phyloP scores from a whole-genome alignment of 2,797 vertebrate species.

The Lagothrix lagotricha region DNA sequence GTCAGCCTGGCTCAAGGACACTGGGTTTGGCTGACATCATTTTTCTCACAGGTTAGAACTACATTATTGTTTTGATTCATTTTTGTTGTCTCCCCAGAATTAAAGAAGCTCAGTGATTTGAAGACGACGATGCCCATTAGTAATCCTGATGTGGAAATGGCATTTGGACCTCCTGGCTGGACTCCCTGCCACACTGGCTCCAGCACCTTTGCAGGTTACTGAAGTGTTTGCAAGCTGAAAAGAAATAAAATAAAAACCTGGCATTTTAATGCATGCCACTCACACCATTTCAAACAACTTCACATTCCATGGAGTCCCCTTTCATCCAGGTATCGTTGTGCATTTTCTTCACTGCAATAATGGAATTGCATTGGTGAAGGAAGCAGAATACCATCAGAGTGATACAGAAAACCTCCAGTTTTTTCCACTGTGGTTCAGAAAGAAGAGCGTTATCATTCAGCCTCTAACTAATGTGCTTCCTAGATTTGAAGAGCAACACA shows the following conservation, averaged over 20 bases:
- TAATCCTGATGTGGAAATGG: neutral
- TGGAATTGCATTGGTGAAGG: neutral
- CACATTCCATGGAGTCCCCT: neutral
- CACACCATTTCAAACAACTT: neutral
- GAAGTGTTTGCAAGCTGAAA: rapidly evolving
- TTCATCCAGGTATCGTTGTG: neutral
- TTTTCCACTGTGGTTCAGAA: neutral
- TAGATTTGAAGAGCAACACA: neutral
- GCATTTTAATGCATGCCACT: neutral
- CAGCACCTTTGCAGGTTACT: neutral
- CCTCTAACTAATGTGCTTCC: neutral
- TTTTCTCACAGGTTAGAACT: neutral
- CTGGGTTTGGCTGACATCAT: neutral
- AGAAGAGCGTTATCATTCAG: neutral
- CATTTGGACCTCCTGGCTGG: neutral
- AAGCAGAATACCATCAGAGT: neutral
- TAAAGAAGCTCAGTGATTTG: neutral
- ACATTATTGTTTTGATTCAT: neutral
- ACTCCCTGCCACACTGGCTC: no score
- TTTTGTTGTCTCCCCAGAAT: neutral
- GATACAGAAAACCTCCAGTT: neutral
- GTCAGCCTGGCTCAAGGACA: neutral
- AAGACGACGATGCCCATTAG: neutral
- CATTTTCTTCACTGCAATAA: neutral
- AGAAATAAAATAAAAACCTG: neutral